These are phyloP conservation scores for Theristus sp. DNA, from an alignment of 2,888 invertebrate species.

Conservation along the genomic window DNA sequence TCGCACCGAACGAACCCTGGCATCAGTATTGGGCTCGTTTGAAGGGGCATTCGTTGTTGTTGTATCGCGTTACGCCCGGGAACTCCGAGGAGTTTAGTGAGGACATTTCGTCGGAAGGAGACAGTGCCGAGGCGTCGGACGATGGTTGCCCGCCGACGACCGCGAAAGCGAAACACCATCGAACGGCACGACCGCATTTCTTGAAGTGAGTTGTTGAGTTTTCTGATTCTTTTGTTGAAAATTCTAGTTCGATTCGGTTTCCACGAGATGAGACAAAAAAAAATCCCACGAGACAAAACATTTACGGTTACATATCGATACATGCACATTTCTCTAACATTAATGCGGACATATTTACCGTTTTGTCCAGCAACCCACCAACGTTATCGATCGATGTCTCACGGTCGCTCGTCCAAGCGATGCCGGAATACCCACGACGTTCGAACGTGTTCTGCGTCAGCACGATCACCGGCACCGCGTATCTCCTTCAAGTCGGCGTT, in stretches of 20 bases:
- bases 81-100: not conserved
- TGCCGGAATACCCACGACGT: constrained; percentile 93
- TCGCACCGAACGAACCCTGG: constrained; percentile 88
- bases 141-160: too few species aligned
- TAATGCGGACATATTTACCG: too few species aligned
- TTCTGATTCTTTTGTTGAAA: too few species aligned
- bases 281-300: too few species aligned
- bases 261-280: too few species aligned
- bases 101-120: not conserved
- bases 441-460: constrained; percentile 94
- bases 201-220: too few species aligned
- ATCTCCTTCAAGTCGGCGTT: constrained; percentile 68
- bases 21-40: constrained; percentile 96
- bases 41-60: constrained; percentile 66
- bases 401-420: constrained; percentile 71
- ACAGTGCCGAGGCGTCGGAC: not conserved
- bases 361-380: not conserved
- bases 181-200: too few species aligned
- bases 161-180: too few species aligned
- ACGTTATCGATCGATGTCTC: constrained; percentile 10
- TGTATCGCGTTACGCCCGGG: not conserved
- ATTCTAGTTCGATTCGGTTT: too few species aligned
- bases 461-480: constrained; percentile 92
- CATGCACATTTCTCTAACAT: too few species aligned
- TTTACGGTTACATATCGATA: too few species aligned